A percentile compares a stretch with the other conserved stretches of the same genome.
These are phyloP conservation scores for Gymnocephalus cernua DNA, from an alignment of 2,113 vertebrate genomes.

Conservation along the genomic window DNA sequence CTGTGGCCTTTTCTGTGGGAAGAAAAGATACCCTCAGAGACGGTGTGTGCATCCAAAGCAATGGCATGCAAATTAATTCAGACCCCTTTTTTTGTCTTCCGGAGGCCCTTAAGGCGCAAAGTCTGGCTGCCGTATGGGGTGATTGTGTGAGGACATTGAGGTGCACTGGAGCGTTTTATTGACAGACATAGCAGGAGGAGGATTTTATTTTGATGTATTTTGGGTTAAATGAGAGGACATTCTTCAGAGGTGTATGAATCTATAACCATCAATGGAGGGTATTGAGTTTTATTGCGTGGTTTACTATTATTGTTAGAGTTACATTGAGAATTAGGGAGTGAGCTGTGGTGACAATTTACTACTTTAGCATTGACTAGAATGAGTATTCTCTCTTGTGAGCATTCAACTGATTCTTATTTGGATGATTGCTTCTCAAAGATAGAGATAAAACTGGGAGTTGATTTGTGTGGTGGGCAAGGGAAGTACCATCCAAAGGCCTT, in stretches of 20 bases:
- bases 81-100: constrained; percentile 73
- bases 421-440: constrained; percentile 54
- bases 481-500: background rate
- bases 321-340: constrained; percentile 44
- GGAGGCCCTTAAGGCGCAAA: constrained; percentile 67
- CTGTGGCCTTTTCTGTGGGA: constrained; percentile 51
- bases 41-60: constrained; percentile 47
- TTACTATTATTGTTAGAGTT: constrained; percentile 71
- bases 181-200: constrained; percentile 65
- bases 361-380: constrained; percentile 45
- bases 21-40: constrained; percentile 50
- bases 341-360: constrained; percentile 65
- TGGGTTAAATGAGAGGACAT: constrained; percentile 75
- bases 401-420: constrained; percentile 49
- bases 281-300: constrained; percentile 68
- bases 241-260: constrained; percentile 81
- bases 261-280: constrained; percentile 55
- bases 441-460: constrained; percentile 28
- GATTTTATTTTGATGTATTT: constrained; percentile 80
- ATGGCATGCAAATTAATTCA: constrained; percentile 79
- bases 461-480: constrained; percentile 40
- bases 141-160: constrained; percentile 68
- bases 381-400: constrained; percentile 29
- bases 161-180: constrained; percentile 74
- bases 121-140: constrained; percentile 77